These are phyloP conservation scores for Chaenogobius annularis DNA, from an alignment of 2,113 vertebrate genomes.

Conservation along the genomic window DNA sequence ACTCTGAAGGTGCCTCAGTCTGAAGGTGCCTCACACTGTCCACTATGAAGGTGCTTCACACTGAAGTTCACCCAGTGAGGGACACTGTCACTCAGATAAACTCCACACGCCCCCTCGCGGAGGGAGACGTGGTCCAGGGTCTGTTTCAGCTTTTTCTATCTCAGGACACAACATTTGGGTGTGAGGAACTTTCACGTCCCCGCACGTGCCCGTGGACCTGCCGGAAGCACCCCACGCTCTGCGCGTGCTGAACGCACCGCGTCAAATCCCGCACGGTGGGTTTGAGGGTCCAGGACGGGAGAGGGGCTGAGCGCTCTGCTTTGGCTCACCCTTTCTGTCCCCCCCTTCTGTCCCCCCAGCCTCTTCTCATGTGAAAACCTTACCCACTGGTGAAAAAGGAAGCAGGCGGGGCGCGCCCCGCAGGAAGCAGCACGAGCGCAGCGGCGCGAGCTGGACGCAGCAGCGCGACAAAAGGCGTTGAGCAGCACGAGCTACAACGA, in stretches of 20 bases:
- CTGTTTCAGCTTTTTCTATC: background rate
- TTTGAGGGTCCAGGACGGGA: constrained; percentile 47
- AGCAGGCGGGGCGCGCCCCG: constrained; percentile 54
- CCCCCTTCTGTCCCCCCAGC: constrained; percentile 18
- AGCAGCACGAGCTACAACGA: constrained; percentile 46
- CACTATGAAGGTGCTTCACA: too few relatives aligned
- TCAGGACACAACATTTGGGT: too few relatives aligned
- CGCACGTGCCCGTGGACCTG: constrained; percentile 30
- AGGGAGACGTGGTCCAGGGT: background rate
- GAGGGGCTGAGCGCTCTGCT: constrained; percentile 44
- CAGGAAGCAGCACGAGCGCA: constrained; percentile 56
- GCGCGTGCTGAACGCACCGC: constrained; percentile 43
- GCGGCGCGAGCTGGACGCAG: constrained; percentile 43
- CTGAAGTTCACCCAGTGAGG: too few relatives aligned
- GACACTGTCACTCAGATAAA: too few relatives aligned
- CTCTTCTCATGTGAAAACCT: too few relatives aligned
- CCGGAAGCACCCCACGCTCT: constrained; percentile 52
- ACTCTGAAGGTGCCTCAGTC: too few relatives aligned
- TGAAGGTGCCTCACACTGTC: too few relatives aligned
- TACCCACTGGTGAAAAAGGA: constrained; percentile 43
- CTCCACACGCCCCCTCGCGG: too few relatives aligned
- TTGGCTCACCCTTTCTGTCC: constrained; percentile 28
- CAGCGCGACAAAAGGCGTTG: constrained; percentile 36
- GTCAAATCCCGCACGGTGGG: constrained; percentile 44
- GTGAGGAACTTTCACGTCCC: background rate